Evolutionary conservation across 2,888 invertebrate genomes (phyloP).

Genomic region (Tortricodes alternella): DNA sequence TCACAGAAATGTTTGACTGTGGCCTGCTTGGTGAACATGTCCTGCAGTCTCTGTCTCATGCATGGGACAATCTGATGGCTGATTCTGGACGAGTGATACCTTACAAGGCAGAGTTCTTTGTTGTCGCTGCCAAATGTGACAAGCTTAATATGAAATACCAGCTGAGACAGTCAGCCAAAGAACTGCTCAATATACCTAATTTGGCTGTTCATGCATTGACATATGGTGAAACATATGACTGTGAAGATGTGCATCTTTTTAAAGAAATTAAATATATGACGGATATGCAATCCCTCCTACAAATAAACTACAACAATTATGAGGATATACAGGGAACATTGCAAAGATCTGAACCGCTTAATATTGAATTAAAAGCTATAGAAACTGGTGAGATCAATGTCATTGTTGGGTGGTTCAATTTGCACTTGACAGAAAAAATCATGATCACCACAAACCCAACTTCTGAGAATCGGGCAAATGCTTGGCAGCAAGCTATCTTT

Average conservation of each 20-base stretch:
- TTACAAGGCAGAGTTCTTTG: constrained; percentile 83
- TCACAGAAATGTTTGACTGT: constrained; percentile 91
- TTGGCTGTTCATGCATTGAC: constrained; percentile 54
- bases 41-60: constrained; percentile 86
- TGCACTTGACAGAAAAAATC: constrained; percentile 85
- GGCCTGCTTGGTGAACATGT: constrained; percentile 90
- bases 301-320: constrained; percentile 85
- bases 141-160: constrained; percentile 75
- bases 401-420: constrained; percentile 88
- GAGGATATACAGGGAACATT: constrained; percentile 69
- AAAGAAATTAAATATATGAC: constrained; percentile 83
- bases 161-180: constrained; percentile 50
- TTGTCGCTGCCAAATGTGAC: constrained; percentile 84
- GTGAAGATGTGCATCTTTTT: constrained; percentile 84
- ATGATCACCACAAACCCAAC: constrained; percentile 84
- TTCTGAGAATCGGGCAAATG: constrained; percentile 71
- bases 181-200: constrained; percentile 51
- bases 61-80: constrained; percentile 84
- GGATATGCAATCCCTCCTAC: constrained; percentile 77
- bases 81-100: constrained; percentile 83
- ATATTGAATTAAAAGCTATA: constrained; percentile 58
- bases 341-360: constrained; percentile 58
- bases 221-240: constrained; percentile 85
- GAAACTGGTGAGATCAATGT: constrained; percentile 83
- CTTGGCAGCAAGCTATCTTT: constrained; percentile 92